These are phyloP conservation scores for Picathartes gymnocephalus DNA, from an alignment of 2,113 vertebrate species.

Conservation along the genomic window DNA sequence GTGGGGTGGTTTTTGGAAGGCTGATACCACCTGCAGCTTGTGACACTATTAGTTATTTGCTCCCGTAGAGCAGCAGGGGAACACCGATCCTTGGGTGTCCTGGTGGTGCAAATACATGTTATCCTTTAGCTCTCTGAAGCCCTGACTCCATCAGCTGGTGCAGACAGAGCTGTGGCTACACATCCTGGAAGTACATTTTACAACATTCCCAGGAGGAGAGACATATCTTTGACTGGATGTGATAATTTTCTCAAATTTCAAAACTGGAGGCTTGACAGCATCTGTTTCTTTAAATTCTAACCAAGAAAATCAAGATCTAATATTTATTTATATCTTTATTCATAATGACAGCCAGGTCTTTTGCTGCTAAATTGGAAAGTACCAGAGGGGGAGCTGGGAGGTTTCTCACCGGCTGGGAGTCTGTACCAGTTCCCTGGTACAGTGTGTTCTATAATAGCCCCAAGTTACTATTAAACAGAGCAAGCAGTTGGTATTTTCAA, in stretches of 20 bases:
- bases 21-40: not conserved
- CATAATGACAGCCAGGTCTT: not conserved
- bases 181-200: not conserved
- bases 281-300: not conserved
- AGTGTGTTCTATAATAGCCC: not conserved
- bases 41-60: not conserved
- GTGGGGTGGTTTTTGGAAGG: not conserved
- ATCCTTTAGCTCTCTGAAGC: not conserved
- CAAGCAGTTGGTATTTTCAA: not conserved
- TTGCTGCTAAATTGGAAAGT: not conserved
- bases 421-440: not conserved
- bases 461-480: not conserved
- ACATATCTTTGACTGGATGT: not conserved
- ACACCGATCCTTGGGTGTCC: not conserved
- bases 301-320: not conserved
- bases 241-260: not conserved
- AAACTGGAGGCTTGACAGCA: not conserved
- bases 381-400: not conserved
- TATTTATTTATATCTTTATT: not conserved
- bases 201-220: not conserved
- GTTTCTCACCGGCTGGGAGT: not conserved
- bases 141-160: not conserved
- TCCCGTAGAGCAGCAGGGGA: not conserved
- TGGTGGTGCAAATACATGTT: not conserved
- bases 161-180: not conserved